phyloP scores from a whole-genome alignment of 2,113 vertebrate species.

The Alaudala cheleensis region DNA sequence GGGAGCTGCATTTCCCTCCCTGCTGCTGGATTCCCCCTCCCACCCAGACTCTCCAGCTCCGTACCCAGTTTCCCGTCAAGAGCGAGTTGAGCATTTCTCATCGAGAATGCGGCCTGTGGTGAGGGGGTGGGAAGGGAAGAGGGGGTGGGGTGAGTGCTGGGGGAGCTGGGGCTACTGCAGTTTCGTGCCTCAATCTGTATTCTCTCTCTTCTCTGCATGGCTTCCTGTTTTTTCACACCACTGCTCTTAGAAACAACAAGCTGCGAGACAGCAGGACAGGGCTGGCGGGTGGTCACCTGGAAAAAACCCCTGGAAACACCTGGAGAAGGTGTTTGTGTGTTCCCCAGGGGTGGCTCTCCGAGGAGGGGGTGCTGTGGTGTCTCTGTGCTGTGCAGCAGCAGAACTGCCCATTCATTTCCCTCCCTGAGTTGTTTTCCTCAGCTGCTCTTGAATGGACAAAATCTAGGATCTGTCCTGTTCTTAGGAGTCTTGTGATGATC shows the following conservation, averaged over 20 bases:
- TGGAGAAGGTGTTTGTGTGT: fast-evolving
- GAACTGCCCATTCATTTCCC: fast-evolving
- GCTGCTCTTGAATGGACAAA: background rate
- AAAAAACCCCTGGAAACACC: background rate
- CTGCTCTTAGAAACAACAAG: constrained; percentile 56
- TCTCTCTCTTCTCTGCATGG: constrained; percentile 35
- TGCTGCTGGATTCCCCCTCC: constrained; percentile 40
- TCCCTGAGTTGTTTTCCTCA: background rate
- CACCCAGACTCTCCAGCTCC: background rate
- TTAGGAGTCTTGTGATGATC: background rate
- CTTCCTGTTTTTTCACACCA: constrained; percentile 65
- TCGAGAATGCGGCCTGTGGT: constrained; percentile 10
- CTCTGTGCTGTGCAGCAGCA: background rate
- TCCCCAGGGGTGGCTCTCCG: background rate
- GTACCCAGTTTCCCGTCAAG: constrained; percentile 57
- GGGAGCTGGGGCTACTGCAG: constrained; percentile 17
- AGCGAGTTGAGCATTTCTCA: background rate
- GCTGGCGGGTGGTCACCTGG: background rate
- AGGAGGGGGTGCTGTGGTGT: background rate
- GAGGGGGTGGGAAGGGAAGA: constrained; percentile 31
- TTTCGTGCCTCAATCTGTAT: constrained; percentile 7
- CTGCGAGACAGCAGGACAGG: background rate
- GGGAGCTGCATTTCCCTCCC: background rate
- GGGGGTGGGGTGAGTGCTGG: constrained; percentile 1
- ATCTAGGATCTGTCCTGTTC: background rate